Percentiles rank a stretch among this genome's conserved stretches.
Conservation (phyloP, 2,888 invertebrate species). For the Punctoribates punctum region DNA sequence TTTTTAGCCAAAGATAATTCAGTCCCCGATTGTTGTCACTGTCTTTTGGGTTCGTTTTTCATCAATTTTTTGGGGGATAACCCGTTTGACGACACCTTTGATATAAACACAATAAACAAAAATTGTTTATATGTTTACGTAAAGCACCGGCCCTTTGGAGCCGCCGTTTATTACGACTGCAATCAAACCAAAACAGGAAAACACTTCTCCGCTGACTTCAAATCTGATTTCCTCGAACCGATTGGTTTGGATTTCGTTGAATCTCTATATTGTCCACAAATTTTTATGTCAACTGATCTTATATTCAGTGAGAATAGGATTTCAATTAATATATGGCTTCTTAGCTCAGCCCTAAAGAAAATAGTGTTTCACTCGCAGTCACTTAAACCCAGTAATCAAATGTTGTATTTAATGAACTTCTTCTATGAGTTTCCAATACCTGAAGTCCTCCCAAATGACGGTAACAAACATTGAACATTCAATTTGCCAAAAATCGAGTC, state of each 20-base stretch:
- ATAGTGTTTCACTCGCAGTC: conserved; percentile 16
- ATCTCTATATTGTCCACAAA: not conserved
- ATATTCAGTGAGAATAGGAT: not conserved
- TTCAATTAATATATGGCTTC: conserved; percentile 6
- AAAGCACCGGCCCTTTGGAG: not conserved
- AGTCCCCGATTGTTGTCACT: not conserved
- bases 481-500: not conserved
- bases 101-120: not conserved
- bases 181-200: conserved; percentile 11
- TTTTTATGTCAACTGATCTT: not conserved
- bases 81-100: not conserved
- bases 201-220: not conserved
- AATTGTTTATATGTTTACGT: not conserved
- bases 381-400: not conserved
- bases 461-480: not conserved
- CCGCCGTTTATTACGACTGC: conserved; percentile 17
- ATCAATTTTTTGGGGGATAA: not conserved
- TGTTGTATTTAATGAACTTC: conserved; percentile 7
- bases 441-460: not conserved
- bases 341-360: not conserved
- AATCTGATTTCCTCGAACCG: not conserved
- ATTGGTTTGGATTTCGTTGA: conserved; percentile 8
- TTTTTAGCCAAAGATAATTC: not conserved
- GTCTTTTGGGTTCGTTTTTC: conserved; percentile 9
- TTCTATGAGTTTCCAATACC: conserved; percentile 6